Conservation (phyloP, 2,113 vertebrate genomes). For the Bothrops jararaca region DNA sequence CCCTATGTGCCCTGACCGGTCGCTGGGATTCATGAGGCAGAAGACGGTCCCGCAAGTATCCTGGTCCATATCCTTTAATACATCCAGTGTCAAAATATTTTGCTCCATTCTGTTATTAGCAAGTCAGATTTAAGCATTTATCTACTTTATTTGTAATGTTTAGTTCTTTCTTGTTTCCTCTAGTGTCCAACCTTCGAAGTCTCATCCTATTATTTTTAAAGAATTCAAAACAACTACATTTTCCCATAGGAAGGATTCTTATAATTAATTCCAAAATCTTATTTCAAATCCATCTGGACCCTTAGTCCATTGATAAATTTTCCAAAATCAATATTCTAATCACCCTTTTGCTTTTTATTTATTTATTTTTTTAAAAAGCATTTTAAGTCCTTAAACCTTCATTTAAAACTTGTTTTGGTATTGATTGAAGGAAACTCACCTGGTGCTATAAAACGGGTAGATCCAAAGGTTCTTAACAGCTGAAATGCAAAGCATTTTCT, state of each 20-base stretch:
- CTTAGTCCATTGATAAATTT: neutral
- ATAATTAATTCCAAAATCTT: neutral
- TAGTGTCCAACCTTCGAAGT: neutral
- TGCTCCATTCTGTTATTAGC: neutral
- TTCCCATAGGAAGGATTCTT: neutral
- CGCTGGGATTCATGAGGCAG: no score
- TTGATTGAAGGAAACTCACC: neutral
- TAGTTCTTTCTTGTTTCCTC: neutral
- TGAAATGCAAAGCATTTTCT: neutral
- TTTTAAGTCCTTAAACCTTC: neutral
- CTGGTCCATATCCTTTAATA: no score
- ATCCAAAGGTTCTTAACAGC: neutral
- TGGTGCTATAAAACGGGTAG: neutral
- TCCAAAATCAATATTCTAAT: neutral
- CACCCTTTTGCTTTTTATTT: neutral
- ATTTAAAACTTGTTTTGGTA: neutral
- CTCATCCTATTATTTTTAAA: neutral
- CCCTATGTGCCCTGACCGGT: no score
- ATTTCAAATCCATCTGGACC: neutral
- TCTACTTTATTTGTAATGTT: neutral
- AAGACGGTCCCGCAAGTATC: no score
- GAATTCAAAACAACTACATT: neutral
- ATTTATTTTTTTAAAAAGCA: neutral
- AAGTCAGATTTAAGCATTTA: neutral
- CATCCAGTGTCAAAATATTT: neutral